Evolutionary conservation across 1,140 invertebrate genomes (phyloP), one percentile per base, ranked within the genome.

Genomic region (Lamellibrachia luymesi): DNA sequence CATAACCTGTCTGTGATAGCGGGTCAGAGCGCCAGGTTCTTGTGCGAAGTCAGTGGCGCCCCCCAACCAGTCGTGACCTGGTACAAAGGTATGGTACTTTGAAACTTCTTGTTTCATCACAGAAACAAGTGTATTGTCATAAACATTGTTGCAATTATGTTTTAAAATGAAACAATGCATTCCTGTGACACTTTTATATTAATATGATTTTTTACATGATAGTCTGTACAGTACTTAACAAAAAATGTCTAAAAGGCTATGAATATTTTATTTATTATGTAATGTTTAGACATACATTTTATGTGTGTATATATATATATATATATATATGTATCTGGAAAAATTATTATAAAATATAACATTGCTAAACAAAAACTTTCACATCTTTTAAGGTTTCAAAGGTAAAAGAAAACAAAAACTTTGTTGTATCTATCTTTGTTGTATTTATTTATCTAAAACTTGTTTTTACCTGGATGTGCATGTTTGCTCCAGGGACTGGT

Each of bases 61-160:
- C 98, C 98, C 25, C 97, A 97, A 94, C 98, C 99, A 2, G 98
- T 98, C 95, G 97, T 98, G n/a, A 98, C 98, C 8, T 99, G 99
- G 99, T 97, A 91, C 80, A 95, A 94, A 95, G 94, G 95, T 95
- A 91, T 92, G 92, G 90, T 22, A 80, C 64, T 0, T 80, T 80
- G 13, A 80, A 2, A 80, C 64, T 80, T 8, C 13, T 22, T 7
- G 13, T 56, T 56, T 56, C 1, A 7, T 13, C 13, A 56, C 52
- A 80, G 64, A 38, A 38, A 38, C 38, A 38, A 38, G 64, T 17
- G 64, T 80, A 80, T 4, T 80, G 64, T 8, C 64, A 56, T 17
- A 56, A 17, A 56, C 52, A 8, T 17, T 56, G 17, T 17, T 56
- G 6, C 52, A 6, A 56, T 56, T 56, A 38, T 38, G 38, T 38